Base-by-base conservation (phyloP, 2,113 vertebrate genomes). In the Ctenomys sociabilis region DNA sequence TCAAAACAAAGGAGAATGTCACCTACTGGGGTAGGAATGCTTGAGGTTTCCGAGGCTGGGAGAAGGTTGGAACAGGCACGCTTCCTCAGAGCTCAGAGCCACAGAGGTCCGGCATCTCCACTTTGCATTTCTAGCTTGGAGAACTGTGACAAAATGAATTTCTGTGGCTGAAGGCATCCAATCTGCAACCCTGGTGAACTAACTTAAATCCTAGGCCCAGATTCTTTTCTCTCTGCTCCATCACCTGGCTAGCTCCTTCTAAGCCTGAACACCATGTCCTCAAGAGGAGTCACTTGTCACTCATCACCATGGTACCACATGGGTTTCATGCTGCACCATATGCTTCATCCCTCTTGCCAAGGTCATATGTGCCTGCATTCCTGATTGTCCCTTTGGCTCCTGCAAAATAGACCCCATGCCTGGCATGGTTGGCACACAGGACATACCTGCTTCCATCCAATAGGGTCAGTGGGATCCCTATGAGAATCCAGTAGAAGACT, bases 261-360 rank as follows among this genome's bases (percentile, higher is more conserved):
- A 24, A 61, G 22, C 32, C 52, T 45, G 43, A 32, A 40, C 59
- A 21, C 14, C 22, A 90, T 64, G 5, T 91, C 2, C 45, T 63
- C 6, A 3, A 66, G 32, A 32, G 81, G 85, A 54, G 32, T 72
- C 16, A 6, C 7, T 77, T 68, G 30, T 37, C 32, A 66, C 35
- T 28, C 30, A 52, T 59, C 14, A 30, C 64, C 61, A 32, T 0
- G 35, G 30, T 8, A 14, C 37, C 22, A 9, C 40, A 22, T 0
- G 1, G 37, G 64, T 24, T 49, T 84, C 59, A 2, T 30, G 37
- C 26, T 49, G 10, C 37, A 0, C 26, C 21, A 11, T 70, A 1
- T 35, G 16, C 0, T 59, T 0, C 1, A 7, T 7, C 21, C 37
- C 4, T 80, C 7, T 0, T 30, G 11, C 26, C 9, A 52, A 19